Evolutionary conservation across 2,888 invertebrate genomes (phyloP).

Genomic region (Thecophora atra): DNA sequence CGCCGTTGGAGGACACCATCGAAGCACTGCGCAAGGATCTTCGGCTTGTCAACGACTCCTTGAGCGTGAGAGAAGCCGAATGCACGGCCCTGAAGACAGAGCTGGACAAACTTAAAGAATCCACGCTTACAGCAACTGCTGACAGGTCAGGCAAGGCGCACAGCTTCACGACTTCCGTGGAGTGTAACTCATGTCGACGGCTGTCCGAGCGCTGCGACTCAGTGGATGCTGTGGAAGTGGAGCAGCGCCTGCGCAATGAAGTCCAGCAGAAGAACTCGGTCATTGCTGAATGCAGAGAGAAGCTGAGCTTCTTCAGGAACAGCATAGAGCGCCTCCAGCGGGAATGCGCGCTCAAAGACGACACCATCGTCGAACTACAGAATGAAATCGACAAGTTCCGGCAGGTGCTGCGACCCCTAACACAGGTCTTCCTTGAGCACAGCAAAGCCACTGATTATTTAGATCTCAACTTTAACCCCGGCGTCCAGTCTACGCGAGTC

Average conservation of each 20-base stretch:
- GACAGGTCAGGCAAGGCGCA: not conserved
- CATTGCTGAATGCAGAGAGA: conserved; percentile 53
- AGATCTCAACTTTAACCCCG: conserved; percentile 66
- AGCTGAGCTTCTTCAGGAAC: conserved; percentile 55
- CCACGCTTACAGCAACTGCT: not conserved
- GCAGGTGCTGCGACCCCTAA: conserved; percentile 76
- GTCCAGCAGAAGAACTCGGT: conserved; percentile 51
- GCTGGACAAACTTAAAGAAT: conserved; percentile 44
- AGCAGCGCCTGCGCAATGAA: conserved; percentile 49
- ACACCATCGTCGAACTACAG: conserved; percentile 79
- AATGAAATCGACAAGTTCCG: conserved; percentile 88
- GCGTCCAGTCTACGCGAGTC: conserved; percentile 69
- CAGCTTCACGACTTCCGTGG: conserved; percentile 9
- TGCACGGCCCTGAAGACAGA: conserved; percentile 45
- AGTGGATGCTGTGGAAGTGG: conserved; percentile 38
- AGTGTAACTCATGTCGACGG: conserved; percentile 23
- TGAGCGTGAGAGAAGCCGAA: conserved; percentile 51
- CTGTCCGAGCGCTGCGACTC: conserved; percentile 38
- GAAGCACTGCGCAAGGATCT: conserved; percentile 49
- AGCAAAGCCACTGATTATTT: conserved; percentile 59
- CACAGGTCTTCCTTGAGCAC: conserved; percentile 73
- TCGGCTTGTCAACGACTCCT: conserved; percentile 47
- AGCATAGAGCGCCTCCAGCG: conserved; percentile 54
- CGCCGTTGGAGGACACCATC: conserved; percentile 48
- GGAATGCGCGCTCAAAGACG: conserved; percentile 73